A percentile compares a stretch with the other conserved stretches of the same genome.
These are phyloP conservation scores for Pteropus alecto DNA, from an alignment of 2,113 vertebrate genomes.

Conservation along the genomic window DNA sequence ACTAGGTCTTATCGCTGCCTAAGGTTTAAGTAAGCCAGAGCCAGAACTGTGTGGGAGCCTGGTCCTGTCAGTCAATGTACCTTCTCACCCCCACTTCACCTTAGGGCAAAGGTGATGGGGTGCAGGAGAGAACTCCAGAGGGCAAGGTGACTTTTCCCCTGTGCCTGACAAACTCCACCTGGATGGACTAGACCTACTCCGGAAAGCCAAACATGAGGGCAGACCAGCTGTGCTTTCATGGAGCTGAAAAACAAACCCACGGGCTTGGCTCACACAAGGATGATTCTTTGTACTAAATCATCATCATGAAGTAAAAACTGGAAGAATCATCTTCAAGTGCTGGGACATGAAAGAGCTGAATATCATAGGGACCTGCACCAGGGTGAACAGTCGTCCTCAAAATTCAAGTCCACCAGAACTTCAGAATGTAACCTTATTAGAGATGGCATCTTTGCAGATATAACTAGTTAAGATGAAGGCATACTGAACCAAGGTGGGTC, in stretches of 20 bases:
- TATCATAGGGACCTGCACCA: background rate
- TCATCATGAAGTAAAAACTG: background rate
- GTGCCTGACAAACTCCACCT: background rate
- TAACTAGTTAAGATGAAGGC: background rate
- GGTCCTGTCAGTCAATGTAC: background rate
- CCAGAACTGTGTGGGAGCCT: background rate
- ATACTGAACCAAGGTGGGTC: background rate
- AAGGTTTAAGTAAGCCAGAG: background rate
- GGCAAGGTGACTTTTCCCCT: background rate
- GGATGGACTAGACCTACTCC: background rate
- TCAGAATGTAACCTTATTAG: background rate
- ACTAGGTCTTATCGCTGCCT: background rate
- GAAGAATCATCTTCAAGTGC: background rate
- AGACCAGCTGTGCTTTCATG: no score
- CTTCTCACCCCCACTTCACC: background rate
- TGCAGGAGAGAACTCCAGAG: background rate
- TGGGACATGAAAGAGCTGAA: background rate
- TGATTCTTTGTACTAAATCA: background rate
- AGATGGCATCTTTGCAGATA: background rate
- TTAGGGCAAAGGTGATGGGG: background rate
- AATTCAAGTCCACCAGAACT: background rate
- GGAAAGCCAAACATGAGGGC: no score
- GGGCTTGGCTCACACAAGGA: background rate
- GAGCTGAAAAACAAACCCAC: background rate
- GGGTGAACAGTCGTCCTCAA: background rate